Conservation (phyloP, 1,140 invertebrate genomes). For the Drosophila truncata region DNA sequence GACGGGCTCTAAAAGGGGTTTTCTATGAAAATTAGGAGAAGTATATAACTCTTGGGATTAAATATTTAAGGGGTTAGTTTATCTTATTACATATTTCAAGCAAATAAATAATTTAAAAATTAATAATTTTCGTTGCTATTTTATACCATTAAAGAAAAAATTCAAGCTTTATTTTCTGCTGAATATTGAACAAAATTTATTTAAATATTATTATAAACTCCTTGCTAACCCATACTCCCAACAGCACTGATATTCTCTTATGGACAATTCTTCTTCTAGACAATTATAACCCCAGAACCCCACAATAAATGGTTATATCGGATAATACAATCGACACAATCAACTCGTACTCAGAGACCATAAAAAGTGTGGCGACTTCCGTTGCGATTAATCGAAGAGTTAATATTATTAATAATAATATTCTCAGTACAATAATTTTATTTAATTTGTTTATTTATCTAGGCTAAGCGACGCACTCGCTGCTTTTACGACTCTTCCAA, state of each 20-base stretch:
- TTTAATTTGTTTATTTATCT: constrained; percentile 84
- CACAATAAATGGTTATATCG: constrained; percentile 31
- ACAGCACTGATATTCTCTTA: not conserved
- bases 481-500: constrained; percentile 23
- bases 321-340: constrained; percentile 13
- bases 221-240: not conserved
- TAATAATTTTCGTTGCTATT: too few species aligned
- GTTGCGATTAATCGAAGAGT: constrained; percentile 31
- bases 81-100: too few species aligned
- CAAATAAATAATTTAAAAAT: too few species aligned
- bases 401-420: constrained; percentile 72
- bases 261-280: not conserved
- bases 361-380: constrained; percentile 40
- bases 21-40: not conserved
- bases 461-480: constrained; percentile 48
- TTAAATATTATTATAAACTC: not conserved
- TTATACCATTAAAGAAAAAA: not conserved
- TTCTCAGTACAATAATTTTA: constrained; percentile 78
- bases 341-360: constrained; percentile 4
- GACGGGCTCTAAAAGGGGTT: not conserved
- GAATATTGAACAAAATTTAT: not conserved
- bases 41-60: too few species aligned
- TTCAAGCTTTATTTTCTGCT: not conserved
- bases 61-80: not conserved
- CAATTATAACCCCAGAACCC: not conserved